These are phyloP conservation scores for Congeria kusceri DNA, from an alignment of 2,888 invertebrate genomes.

Conservation along the genomic window DNA sequence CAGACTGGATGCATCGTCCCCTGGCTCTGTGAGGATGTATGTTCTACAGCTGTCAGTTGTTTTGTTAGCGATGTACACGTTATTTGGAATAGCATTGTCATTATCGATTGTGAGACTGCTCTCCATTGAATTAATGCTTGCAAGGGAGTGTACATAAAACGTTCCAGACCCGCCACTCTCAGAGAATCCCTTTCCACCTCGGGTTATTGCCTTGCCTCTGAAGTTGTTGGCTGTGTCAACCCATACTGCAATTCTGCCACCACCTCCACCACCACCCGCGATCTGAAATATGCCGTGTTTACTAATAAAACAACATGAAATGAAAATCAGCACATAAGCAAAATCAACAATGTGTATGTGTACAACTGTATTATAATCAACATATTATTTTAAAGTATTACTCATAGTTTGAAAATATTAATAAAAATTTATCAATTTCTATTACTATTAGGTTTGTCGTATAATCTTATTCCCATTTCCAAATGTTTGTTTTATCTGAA, in stretches of 20 bases:
- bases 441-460: no score
- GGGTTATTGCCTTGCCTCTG: conserved; percentile 65
- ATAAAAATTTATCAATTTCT: no score
- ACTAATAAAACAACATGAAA: no score
- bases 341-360: no score
- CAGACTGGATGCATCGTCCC: conserved; percentile 39
- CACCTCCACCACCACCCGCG: conserved; percentile 76
- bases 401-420: no score
- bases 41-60: conserved; percentile 67
- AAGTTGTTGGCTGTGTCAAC: conserved; percentile 60
- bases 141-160: conserved; percentile 60
- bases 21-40: conserved; percentile 58
- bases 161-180: conserved; percentile 77
- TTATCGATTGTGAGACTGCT: conserved; percentile 72
- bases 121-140: conserved; percentile 28
- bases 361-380: no score
- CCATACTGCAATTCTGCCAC: conserved; percentile 74
- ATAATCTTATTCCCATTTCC: no score
- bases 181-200: conserved; percentile 69
- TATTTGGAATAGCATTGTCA: conserved; percentile 62
- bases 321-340: no score
- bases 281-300: conserved; percentile 33
- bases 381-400: no score
- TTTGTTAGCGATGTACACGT: conserved; percentile 58
- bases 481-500: no score